Base-by-base conservation (phyloP, 2,113 vertebrate species). In the Tyto alba region DNA sequence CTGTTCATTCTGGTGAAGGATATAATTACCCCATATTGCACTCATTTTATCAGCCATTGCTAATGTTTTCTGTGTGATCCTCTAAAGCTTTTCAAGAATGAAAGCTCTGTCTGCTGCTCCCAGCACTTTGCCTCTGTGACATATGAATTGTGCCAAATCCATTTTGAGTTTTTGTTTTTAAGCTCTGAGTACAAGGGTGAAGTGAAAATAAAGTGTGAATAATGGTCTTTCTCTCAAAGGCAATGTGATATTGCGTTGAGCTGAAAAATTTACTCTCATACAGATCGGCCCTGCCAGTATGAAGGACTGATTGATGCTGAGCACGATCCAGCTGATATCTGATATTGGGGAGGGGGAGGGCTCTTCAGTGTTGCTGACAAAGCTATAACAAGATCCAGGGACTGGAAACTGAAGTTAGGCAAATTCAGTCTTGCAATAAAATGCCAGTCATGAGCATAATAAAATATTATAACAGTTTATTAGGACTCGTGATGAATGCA, bases 141-240 rank as follows among this genome's bases (percentile, higher is more conserved):
- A 97, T 96, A 95, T 92, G 96, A 96, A 89, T 96, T 87, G 83
- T 96, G 95, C 94, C 92, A 96, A 96, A 94, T 93, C 62, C 84
- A 76, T 95, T 96, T 17, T 62, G 86, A 82, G 89, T 53, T 96
- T 95, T 96, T 95, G 90, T 89, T 96, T 96, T 91, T 93, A 97
- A 93, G 92, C 84, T 90, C 88, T 3, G n/a, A 93, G 77, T 73
- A 93, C 66, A 92, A 92, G 86, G 69, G 36, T 92, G 90, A 97
- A 96, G 96, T 96, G 94, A 96, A 95, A 97, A 97, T 96, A 90
- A 97, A 96, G 92, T 93, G 96, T 93, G 95, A 96, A 93, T 95
- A 95, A 93, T 96, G 88, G 63, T 76, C 85, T 92, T 96, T 93
- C 73, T 92, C 77, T 95, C 83, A 93, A 92, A 97, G 84, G 80